A percentile compares a stretch with the other conserved stretches of the same genome.
Evolutionary conservation across 2,888 invertebrate species (phyloP).

Genomic region (Tupiocoris notatus): DNA sequence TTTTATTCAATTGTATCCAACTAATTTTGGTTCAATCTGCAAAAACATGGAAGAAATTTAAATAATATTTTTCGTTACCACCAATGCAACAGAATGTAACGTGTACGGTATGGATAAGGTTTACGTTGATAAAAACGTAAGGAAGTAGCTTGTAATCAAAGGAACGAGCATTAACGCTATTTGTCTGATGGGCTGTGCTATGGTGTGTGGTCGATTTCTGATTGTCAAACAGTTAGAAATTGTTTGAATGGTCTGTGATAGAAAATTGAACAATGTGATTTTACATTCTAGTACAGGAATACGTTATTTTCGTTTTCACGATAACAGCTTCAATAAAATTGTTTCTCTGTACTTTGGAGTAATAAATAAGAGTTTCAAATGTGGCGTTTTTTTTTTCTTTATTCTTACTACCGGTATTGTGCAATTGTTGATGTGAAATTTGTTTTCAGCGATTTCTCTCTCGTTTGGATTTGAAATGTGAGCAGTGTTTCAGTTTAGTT

Average conservation of each 20-base stretch:
- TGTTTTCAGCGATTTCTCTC: no score
- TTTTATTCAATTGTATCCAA: no score
- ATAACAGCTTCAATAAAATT: conserved; percentile 19
- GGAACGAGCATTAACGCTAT: conserved; percentile 28
- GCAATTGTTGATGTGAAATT: no score
- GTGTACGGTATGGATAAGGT: background rate
- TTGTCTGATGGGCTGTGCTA: conserved; percentile 41
- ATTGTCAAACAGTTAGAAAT: conserved; percentile 36
- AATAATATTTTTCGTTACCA: background rate
- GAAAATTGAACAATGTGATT: conserved; percentile 45
- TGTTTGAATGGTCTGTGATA: conserved; percentile 44
- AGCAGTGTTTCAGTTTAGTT: no score
- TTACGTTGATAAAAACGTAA: background rate
- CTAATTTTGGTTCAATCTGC: no score
- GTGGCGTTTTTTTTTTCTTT: no score
- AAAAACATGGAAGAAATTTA: no score
- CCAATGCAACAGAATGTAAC: background rate
- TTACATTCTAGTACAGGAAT: conserved; percentile 45
- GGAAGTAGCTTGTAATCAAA: conserved; percentile 3
- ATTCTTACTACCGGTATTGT: no score
- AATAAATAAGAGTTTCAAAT: conserved; percentile 14
- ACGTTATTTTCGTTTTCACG: conserved; percentile 28
- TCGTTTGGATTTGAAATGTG: no score
- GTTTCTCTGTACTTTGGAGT: conserved; percentile 14
- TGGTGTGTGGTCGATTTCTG: conserved; percentile 28